phyloP scores from a whole-genome alignment of 2,888 invertebrate genomes.

The Microctonus hyperodae region DNA sequence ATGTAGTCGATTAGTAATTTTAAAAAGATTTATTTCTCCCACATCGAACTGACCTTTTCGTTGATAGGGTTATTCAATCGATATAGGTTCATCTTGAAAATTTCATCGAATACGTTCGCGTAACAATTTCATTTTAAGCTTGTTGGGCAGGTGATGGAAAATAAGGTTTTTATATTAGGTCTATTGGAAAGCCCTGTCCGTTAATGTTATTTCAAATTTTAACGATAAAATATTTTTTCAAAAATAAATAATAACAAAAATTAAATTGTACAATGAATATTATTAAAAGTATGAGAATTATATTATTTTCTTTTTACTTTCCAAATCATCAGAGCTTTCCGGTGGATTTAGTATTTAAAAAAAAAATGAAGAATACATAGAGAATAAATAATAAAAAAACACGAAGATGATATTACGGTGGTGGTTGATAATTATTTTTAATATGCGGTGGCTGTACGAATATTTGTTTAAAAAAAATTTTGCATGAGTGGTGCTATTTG shows the following conservation, averaged over 20 bases:
- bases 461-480: constrained; percentile 43
- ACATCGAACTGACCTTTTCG: constrained; percentile 17
- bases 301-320: too few species aligned
- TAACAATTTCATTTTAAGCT: constrained; percentile 17
- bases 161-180: neutral
- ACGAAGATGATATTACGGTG: neutral
- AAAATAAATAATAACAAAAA: too few species aligned
- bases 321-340: too few species aligned
- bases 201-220: too few species aligned
- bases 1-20: neutral
- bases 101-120: constrained; percentile 10
- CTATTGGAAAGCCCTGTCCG: too few species aligned
- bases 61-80: constrained; percentile 19
- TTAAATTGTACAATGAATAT: too few species aligned
- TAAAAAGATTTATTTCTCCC: constrained; percentile 3
- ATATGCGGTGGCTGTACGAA: constrained; percentile 34
- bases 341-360: too few species aligned
- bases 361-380: neutral
- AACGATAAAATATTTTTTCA: too few species aligned
- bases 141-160: constrained; percentile 16
- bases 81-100: constrained; percentile 20
- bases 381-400: neutral
- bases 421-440: neutral
- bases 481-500: constrained; percentile 55
- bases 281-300: too few species aligned